Conservation (phyloP, 2,113 vertebrate species). For the Carettochelys insculpta region DNA sequence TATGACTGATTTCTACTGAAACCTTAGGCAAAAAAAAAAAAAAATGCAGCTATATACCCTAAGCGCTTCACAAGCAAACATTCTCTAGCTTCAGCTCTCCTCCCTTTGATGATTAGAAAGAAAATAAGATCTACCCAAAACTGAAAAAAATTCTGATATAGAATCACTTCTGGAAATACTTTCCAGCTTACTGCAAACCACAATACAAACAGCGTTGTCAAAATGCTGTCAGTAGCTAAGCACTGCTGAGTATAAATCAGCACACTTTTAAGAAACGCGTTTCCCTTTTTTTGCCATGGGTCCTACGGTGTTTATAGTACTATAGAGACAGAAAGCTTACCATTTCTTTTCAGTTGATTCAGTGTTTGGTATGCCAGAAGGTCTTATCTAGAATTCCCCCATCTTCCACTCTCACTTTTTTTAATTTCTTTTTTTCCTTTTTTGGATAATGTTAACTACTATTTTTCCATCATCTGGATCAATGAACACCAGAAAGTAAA, state of each 20-base stretch:
- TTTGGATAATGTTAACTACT: background rate
- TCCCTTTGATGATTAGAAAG: conserved; percentile 46
- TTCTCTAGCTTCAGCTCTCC: conserved; percentile 31
- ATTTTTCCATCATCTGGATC: background rate
- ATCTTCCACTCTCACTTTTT: background rate
- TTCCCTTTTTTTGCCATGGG: background rate
- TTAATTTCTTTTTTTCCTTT: background rate
- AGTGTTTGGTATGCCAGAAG: background rate
- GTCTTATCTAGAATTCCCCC: background rate
- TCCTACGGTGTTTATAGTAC: background rate
- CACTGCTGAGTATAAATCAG: background rate
- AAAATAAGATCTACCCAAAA: conserved; percentile 15
- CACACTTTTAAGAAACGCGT: background rate
- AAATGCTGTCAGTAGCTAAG: background rate
- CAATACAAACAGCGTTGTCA: background rate
- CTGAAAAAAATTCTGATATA: background rate
- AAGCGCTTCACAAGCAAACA: background rate
- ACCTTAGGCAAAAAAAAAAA: background rate
- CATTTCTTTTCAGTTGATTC: conserved; percentile 19
- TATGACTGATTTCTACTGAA: background rate
- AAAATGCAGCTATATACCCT: conserved; percentile 27
- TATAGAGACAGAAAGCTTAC: background rate
- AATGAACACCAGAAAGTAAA: conserved; percentile 9
- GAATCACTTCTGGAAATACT: background rate
- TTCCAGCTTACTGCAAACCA: background rate